A percentile compares a stretch with the other conserved stretches of the same genome.
These are phyloP conservation scores for Oxyteleia sp. DNA, from an alignment of 2,888 invertebrate genomes.

Conservation along the genomic window DNA sequence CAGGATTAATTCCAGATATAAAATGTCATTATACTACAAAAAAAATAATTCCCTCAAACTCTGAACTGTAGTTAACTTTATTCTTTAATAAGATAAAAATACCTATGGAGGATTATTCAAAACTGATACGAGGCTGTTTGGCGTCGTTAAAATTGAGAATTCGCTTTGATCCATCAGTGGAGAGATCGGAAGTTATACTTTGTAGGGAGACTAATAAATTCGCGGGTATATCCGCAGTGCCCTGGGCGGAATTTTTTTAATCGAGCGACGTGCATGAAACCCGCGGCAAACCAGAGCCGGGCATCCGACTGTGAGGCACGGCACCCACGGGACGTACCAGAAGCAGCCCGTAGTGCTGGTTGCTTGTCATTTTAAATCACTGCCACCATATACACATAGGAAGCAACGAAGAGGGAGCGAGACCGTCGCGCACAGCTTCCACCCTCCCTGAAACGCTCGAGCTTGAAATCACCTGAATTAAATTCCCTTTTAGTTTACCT, in stretches of 20 bases:
- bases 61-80: no score
- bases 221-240: constrained; percentile 84
- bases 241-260: constrained; percentile 85
- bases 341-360: constrained; percentile 79
- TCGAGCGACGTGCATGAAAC: constrained; percentile 83
- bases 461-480: constrained; percentile 81
- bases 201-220: constrained; percentile 84
- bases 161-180: constrained; percentile 61
- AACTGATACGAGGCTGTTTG: no score
- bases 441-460: constrained; percentile 64
- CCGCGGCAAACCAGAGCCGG: constrained; percentile 76
- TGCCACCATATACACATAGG: constrained; percentile 77
- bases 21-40: no score
- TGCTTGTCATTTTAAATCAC: constrained; percentile 87
- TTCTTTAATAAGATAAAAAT: no score
- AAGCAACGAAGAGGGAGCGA: constrained; percentile 45
- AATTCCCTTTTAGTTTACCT: constrained; percentile 81
- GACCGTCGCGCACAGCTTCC: constrained; percentile 60
- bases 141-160: constrained; percentile 51
- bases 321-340: constrained; percentile 85
- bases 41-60: no score
- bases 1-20: no score
- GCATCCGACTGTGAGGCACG: constrained; percentile 84
- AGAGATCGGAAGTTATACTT: constrained; percentile 71
- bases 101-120: no score